phyloP scores from a whole-genome alignment of 2,113 vertebrate genomes.

The Dolichallabes microphthalmus region DNA sequence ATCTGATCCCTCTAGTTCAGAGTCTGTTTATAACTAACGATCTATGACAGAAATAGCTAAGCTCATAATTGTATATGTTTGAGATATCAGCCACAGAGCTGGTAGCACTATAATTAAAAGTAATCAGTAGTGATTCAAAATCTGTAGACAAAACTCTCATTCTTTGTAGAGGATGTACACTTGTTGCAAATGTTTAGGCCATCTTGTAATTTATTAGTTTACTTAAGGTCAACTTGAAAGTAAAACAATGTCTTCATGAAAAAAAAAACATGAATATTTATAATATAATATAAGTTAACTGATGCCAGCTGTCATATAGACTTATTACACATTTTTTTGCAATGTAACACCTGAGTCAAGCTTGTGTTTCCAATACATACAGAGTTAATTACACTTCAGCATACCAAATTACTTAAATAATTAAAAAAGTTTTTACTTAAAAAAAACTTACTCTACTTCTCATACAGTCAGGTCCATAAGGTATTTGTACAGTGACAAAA shows the following conservation, averaged over 20 bases:
- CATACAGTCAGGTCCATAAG: background rate
- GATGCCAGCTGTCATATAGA: background rate
- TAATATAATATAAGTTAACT: background rate
- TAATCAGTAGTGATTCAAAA: constrained; percentile 4
- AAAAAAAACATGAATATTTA: background rate
- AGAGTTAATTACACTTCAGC: background rate
- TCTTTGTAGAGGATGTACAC: background rate
- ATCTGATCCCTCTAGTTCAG: background rate
- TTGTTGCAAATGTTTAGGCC: background rate
- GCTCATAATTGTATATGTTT: constrained; percentile 2
- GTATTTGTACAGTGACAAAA: too few relatives aligned
- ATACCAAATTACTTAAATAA: background rate
- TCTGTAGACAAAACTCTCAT: background rate
- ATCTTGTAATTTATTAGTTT: background rate
- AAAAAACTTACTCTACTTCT: background rate
- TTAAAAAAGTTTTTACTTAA: too few relatives aligned
- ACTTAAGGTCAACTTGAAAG: too few relatives aligned
- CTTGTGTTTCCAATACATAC: background rate
- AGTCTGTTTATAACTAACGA: background rate
- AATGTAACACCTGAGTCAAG: background rate
- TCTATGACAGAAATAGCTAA: constrained; percentile 17
- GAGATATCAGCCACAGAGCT: background rate
- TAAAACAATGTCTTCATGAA: background rate
- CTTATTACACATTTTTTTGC: background rate
- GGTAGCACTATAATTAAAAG: background rate